Evolutionary conservation across 37 sponge, comb jelly and placozoan species (phyloP).

Genomic region (Oopsacas minuta): DNA sequence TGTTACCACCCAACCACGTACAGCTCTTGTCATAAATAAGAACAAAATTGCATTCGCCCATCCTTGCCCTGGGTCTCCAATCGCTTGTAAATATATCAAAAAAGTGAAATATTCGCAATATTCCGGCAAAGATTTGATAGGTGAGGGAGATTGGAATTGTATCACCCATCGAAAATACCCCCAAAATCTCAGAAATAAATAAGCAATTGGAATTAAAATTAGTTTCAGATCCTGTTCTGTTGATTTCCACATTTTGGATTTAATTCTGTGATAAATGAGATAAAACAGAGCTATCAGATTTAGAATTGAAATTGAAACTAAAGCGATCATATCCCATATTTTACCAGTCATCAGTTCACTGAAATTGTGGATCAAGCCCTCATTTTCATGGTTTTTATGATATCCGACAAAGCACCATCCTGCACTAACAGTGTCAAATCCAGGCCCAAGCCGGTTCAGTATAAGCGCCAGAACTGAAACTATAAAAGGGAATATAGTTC

Average conservation of each 20-base stretch:
- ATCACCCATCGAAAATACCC: background rate
- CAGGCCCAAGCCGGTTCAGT: background rate
- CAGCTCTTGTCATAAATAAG: background rate
- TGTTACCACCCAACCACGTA: background rate
- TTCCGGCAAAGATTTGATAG: background rate
- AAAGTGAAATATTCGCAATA: background rate
- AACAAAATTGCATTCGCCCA: conserved; percentile 4
- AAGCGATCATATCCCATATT: background rate
- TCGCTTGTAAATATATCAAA: conserved; percentile 5
- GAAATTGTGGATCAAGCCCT: background rate
- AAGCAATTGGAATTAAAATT: conserved; percentile 3
- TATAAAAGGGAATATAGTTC: background rate
- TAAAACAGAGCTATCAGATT: background rate
- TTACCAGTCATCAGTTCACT: background rate
- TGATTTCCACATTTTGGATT: background rate
- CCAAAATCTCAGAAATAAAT: conserved; percentile 8
- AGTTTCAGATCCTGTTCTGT: conserved; percentile 17
- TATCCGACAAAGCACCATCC: conserved; percentile 8
- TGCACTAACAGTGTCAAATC: conserved; percentile 10
- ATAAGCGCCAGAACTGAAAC: background rate
- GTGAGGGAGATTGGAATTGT: background rate
- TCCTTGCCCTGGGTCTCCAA: background rate
- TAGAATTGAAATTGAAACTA: background rate
- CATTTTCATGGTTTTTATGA: background rate
- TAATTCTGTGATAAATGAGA: background rate